Conservation (phyloP, 2,888 invertebrate genomes). For the Tachystola acroxantha region DNA sequence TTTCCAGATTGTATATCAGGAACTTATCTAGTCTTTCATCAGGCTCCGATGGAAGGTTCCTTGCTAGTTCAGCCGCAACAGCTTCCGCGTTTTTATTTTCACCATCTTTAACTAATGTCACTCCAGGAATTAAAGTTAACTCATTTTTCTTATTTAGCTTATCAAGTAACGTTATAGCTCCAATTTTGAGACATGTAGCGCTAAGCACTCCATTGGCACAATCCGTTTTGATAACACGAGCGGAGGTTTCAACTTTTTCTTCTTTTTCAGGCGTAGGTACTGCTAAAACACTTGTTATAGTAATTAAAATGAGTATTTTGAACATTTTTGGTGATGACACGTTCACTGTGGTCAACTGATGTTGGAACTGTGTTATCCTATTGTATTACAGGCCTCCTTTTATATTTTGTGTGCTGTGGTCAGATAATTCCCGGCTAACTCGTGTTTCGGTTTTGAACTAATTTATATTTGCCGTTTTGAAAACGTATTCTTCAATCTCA, state of each 20-base stretch:
- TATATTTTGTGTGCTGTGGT: slow-evolving; percentile 56
- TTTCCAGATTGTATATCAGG: slow-evolving; percentile 82
- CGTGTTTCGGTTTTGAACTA: slow-evolving; percentile 31
- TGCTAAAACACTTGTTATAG: slow-evolving; percentile 29
- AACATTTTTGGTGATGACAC: slow-evolving; percentile 39
- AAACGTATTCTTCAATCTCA: not conserved
- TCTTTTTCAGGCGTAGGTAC: slow-evolving; percentile 36
- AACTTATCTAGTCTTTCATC: slow-evolving; percentile 85
- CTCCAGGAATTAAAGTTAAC: slow-evolving; percentile 42
- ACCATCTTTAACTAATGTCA: slow-evolving; percentile 82
- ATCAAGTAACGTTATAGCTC: slow-evolving; percentile 42
- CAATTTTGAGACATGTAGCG: slow-evolving; percentile 44
- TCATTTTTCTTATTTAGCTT: slow-evolving; percentile 44
- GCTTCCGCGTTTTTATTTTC: slow-evolving; percentile 77
- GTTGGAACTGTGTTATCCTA: slow-evolving; percentile 34
- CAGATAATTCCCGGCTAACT: slow-evolving; percentile 41
- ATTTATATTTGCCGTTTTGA: slow-evolving; percentile 14
- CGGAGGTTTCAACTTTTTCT: slow-evolving; percentile 24
- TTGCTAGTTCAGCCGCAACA: slow-evolving; percentile 80
- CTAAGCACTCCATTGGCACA: slow-evolving; percentile 44
- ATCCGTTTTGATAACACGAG: slow-evolving; percentile 35
- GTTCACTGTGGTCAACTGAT: slow-evolving; percentile 28
- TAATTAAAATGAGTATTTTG: slow-evolving; percentile 24
- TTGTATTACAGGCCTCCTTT: slow-evolving; percentile 43
- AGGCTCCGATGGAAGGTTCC: slow-evolving; percentile 83